Base-by-base conservation (phyloP, 2,888 invertebrate species). In the Netelia melanura region DNA sequence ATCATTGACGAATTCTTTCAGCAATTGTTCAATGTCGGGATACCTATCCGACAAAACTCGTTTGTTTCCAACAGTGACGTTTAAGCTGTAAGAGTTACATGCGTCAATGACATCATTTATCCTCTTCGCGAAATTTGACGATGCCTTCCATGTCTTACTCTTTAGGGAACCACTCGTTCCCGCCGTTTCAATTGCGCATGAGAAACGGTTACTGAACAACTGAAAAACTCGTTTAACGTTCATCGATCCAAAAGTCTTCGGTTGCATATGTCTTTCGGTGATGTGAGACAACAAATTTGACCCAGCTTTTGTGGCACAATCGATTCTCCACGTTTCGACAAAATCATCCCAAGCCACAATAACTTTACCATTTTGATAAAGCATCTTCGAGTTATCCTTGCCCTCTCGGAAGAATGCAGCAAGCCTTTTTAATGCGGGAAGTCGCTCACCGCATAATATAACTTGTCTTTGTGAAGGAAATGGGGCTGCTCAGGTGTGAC, bases 151-250 rank as follows among this genome's bases (percentile, higher is more conserved):
- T 21, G 70, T 54, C 52, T 23, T 30, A 17, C 70, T 70, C 6
- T 52, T 52, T 52, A 52, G 52, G 2, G 14, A 14, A 52, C 52
- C 52, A 52, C 52, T 52, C 52, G 2, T 11, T 52, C 64, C 48
- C 48, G 76, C 44, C 43, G 76, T 64, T 17, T 64, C 64, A 17
- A 76, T 76, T 61, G 76, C 65, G 43, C 38, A 44, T 14, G 76
- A 61, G 52, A 64, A 76, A 54, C 25, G 23, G 62, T 64, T 61
- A 58, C 61, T 78, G 43, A 78, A 52, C 56, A 78, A 68, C 68
- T 78, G 78, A 61, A 78, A 78, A n/a, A 48, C 71, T 52, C 71
- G 79, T 64, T 71, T 80, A 0, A 80, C 64, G 48, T 80, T 80
- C 72, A 80, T 80, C 17, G 72, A 54, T 80, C 72, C 79, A 52